A percentile compares a stretch with the other conserved stretches of the same genome.
Conservation (phyloP, 1,140 invertebrate species). For the Atta cephalotes region DNA sequence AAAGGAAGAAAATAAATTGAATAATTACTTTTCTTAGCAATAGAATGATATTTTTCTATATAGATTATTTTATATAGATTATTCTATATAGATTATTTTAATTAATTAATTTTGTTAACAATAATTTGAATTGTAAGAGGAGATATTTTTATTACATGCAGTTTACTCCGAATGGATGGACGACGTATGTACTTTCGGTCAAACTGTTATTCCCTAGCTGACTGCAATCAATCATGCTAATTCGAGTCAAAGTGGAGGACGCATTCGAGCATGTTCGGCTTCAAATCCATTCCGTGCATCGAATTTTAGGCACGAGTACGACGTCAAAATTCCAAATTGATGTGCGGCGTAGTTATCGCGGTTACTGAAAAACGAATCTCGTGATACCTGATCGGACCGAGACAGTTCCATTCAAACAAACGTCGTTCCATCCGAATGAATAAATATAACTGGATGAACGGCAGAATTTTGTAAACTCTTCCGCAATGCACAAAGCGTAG, state of each 20-base stretch:
- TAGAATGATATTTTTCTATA: too few relatives aligned
- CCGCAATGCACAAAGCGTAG: background rate
- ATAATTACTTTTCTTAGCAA: too few relatives aligned
- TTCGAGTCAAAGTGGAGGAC: conserved; percentile 15
- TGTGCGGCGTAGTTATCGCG: conserved; percentile 10
- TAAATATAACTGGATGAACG: conserved; percentile 16
- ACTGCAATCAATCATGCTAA: conserved; percentile 55
- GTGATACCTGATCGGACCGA: background rate
- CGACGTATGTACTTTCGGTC: background rate
- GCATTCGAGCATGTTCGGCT: conserved; percentile 12
- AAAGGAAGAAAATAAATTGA: too few relatives aligned
- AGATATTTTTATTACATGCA: background rate
- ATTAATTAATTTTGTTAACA: background rate
- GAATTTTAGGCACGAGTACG: conserved; percentile 33
- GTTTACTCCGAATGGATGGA: background rate
- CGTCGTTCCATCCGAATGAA: background rate
- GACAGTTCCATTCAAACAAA: conserved; percentile 40
- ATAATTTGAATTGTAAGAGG: background rate
- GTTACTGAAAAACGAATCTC: conserved; percentile 40
- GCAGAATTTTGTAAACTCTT: conserved; percentile 15
- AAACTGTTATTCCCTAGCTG: conserved; percentile 38
- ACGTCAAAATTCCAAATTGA: conserved; percentile 57
- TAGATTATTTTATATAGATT: too few relatives aligned
- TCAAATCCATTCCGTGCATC: conserved; percentile 18
- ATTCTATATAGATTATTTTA: too few relatives aligned